These are phyloP conservation scores for Hetaerina titia DNA, from an alignment of 2,888 invertebrate genomes.

Conservation along the genomic window DNA sequence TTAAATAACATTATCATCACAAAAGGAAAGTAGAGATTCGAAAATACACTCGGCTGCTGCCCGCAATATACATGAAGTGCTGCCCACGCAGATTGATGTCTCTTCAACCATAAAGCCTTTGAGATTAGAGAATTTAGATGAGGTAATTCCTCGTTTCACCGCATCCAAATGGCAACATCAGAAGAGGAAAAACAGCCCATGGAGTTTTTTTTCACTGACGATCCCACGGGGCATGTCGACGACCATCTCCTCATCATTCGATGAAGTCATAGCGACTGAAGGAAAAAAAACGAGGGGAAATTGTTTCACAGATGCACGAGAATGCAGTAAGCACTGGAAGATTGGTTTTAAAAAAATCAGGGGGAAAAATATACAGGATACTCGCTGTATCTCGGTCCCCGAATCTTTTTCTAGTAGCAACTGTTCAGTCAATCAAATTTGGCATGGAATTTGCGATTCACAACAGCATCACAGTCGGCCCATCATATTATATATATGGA, in stretches of 20 bases:
- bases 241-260: background rate
- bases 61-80: background rate
- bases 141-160: background rate
- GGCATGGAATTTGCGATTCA: background rate
- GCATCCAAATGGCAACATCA: conserved; percentile 17
- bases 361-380: background rate
- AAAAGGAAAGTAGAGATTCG: background rate
- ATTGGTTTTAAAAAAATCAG: background rate
- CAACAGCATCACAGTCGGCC: background rate
- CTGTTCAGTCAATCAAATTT: conserved; percentile 17
- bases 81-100: background rate
- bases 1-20: background rate
- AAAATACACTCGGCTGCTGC: background rate
- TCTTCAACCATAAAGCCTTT: background rate
- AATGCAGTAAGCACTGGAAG: background rate
- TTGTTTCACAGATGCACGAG: background rate
- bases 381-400: background rate
- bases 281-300: background rate
- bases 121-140: background rate
- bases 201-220: background rate
- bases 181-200: background rate
- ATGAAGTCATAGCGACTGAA: background rate
- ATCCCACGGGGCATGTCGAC: background rate
- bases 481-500: background rate
- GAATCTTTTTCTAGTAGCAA: background rate